Evolutionary conservation across 2,797 vertebrate genomes (phyloP), one percentile per base, ranked within the genome.

Genomic region (Florisuga fusca): DNA sequence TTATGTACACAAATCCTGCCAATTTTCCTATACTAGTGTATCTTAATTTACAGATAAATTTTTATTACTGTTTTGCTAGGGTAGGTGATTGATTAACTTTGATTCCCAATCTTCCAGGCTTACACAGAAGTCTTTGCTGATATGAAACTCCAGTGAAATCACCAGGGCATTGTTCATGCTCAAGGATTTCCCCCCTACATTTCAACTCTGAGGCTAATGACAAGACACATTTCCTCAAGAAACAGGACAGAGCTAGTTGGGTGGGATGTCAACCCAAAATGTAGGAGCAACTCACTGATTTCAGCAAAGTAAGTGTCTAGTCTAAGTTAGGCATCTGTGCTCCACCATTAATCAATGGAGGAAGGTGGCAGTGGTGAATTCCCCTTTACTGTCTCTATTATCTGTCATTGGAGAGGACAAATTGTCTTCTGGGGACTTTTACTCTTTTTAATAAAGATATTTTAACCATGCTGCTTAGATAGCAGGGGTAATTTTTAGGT

Each of bases 131-230:
- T 59, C 31, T 79, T 38, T 90, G 27, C 5, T 63, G n/a, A 27
- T 19, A 7, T 66, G 51, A 75, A 88, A 48, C 29, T 81, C 26
- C 11, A 20, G 6, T 34, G 43, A 80, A 62, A 61, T 69, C 6
- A 1, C 12, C 1, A 7, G 23, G 31, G 17, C 1, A 7, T 7
- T 63, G 15, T 31, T 77, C 12, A 43, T 8, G 10, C 4, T 23
- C 25, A 17, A 41, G 11, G 27, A 45, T 48, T 78, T 90, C 7
- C 41, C 41, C 15, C 4, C 16, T 62, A 4, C 2, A 15, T 87
- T 86, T 82, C 59, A 82, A 29, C 38, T 63, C 61, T 23, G 31
- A 48, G 16, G 38, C 22, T 69, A 31, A 91, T 72, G 8, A 20
- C 6, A 71, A 71, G 58, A 45, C 12, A 27, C 7, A 25, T 68